These are phyloP conservation scores for Coleophora flavipennella DNA, from an alignment of 2,888 invertebrate genomes.

Conservation along the genomic window DNA sequence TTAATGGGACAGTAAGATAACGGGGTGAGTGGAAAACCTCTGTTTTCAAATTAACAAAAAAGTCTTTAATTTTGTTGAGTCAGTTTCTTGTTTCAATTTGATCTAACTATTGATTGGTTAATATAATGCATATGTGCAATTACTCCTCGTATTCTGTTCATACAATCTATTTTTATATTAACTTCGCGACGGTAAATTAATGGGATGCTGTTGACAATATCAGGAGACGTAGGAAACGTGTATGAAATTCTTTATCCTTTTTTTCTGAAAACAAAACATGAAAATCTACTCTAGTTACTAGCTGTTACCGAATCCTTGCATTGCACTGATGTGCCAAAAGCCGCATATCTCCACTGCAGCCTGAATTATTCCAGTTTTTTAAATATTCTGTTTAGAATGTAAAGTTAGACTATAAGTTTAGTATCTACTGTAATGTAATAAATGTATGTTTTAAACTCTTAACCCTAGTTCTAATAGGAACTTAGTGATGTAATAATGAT, in stretches of 20 bases:
- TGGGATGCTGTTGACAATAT: neutral
- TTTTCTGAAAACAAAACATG: no score
- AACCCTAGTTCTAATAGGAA: slow-evolving; percentile 54
- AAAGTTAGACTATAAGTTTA: slow-evolving; percentile 59
- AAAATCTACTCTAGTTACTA: no score
- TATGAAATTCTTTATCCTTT: neutral
- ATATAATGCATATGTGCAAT: slow-evolving; percentile 11
- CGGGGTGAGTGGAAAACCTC: no score
- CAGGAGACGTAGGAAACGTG: neutral
- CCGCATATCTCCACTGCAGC: slow-evolving; percentile 34
- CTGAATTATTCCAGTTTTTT: slow-evolving; percentile 29
- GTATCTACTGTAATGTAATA: slow-evolving; percentile 55
- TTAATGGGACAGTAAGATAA: no score
- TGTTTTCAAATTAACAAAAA: no score
- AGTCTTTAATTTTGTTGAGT: no score
- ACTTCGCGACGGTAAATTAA: slow-evolving; percentile 1
- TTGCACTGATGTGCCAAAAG: slow-evolving; percentile 43
- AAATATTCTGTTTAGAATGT: slow-evolving; percentile 58
- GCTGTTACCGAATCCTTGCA: neutral
- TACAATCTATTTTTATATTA: slow-evolving; percentile 33
- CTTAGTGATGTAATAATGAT: slow-evolving; percentile 40
- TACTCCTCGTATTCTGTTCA: no score
- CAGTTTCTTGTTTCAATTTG: no score
- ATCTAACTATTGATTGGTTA: slow-evolving; percentile 11
- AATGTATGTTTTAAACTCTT: slow-evolving; percentile 65